A percentile compares a stretch with the other conserved stretches of the same genome.
phyloP scores from a whole-genome alignment of 2,797 vertebrate species.

The Falco columbarius region DNA sequence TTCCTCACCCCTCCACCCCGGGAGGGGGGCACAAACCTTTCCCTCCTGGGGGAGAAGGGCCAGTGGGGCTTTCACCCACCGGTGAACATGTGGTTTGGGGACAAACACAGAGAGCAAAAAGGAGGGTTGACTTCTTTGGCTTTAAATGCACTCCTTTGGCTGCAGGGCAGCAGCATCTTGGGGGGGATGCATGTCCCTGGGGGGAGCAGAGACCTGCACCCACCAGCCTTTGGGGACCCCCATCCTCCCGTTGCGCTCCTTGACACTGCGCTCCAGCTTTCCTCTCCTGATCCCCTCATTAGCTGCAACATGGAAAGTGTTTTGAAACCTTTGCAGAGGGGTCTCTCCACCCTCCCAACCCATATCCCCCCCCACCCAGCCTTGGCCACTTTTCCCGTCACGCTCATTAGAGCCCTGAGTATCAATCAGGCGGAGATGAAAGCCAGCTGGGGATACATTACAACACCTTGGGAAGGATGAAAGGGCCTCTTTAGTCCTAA shows the following conservation, averaged over 20 bases:
- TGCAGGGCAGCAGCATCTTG: fast-evolving
- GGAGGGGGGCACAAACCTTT: neutral
- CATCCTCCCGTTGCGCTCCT: fast-evolving
- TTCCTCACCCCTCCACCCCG: neutral
- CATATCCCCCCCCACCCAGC: neutral
- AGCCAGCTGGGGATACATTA: constrained; percentile 66
- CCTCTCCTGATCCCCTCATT: constrained; percentile 42
- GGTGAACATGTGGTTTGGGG: neutral
- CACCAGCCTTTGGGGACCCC: fast-evolving
- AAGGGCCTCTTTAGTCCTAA: constrained; percentile 70
- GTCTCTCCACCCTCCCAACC: neutral
- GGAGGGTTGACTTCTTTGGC: neutral
- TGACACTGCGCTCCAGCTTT: neutral
- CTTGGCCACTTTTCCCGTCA: constrained; percentile 60
- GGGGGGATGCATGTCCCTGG: fast-evolving
- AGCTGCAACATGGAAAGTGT: constrained; percentile 6
- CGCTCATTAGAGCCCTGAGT: constrained; percentile 71
- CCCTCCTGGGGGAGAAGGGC: neutral
- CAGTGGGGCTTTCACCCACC: neutral
- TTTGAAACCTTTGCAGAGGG: constrained; percentile 36
- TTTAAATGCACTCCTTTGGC: neutral
- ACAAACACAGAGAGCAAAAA: too few species aligned
- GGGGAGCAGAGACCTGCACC: neutral
- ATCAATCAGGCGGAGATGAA: constrained; percentile 75
- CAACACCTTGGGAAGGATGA: constrained; percentile 71